Conservation (phyloP, 2,888 invertebrate species). For the Ceraclea dissimilis region DNA sequence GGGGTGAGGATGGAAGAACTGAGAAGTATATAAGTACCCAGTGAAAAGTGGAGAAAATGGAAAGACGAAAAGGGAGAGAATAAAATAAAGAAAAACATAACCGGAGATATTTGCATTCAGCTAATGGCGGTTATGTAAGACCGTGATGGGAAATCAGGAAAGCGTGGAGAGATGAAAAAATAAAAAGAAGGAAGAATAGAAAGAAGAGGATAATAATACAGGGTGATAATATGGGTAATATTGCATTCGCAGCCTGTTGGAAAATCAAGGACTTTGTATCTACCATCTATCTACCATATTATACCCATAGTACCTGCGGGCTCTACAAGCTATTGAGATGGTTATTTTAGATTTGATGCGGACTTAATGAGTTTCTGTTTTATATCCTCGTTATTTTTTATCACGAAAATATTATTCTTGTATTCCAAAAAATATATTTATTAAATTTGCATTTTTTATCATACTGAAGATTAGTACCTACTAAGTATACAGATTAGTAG, state of each 20-base stretch:
- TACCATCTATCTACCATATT: too few relatives aligned
- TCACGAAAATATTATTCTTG: too few relatives aligned
- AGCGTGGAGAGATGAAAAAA: constrained; percentile 8
- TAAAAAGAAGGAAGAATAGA: constrained; percentile 3
- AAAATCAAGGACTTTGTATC: background rate
- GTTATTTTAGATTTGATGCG: too few relatives aligned
- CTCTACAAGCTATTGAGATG: too few relatives aligned
- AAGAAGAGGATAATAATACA: background rate
- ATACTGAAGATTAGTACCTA: too few relatives aligned
- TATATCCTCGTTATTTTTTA: too few relatives aligned
- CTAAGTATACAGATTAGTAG: too few relatives aligned
- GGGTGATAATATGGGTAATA: constrained; percentile 1
- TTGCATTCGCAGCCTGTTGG: background rate
- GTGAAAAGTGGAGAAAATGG: background rate
- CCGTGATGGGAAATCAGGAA: constrained; percentile 16
- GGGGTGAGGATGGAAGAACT: constrained; percentile 8
- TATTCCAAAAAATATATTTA: too few relatives aligned
- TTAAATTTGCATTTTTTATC: too few relatives aligned
- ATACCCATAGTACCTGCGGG: too few relatives aligned
- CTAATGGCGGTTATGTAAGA: constrained; percentile 23
- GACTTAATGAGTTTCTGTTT: too few relatives aligned
- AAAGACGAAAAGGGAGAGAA: constrained; percentile 14
- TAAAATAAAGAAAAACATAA: constrained; percentile 26
- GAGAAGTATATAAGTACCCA: background rate
- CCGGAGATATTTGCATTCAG: constrained; percentile 27